Evolutionary conservation across 2,888 invertebrate species (phyloP), one percentile per base, ranked within the genome.

Genomic region (Creontiades dilutus): DNA sequence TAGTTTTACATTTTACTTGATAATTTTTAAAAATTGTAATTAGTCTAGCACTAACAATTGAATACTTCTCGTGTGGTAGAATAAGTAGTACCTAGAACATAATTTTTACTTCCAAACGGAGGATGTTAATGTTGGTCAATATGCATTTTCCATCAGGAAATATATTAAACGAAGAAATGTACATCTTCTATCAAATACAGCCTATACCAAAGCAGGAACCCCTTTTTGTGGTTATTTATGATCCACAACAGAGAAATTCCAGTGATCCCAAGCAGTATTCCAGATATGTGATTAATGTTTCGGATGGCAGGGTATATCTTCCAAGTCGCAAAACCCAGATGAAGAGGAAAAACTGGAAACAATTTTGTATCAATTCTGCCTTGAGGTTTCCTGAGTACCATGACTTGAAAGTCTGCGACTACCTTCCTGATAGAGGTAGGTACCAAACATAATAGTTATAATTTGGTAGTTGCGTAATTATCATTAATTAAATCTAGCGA

Each of bases 131-230:
- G n/a, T 37, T 37, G 37, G 2, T 37, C 7, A 7, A n/a, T n/a
- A 16, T 57, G 14, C n/a, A 19, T 27, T 23, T 23, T 12, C 13
- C 61, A n/a, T 0, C 68, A 68, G 68, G 23, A 1, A 68, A 68
- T 23, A 1, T 68, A 5, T 5, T 68, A 23, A 27, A 23, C 0
- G 68, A 68, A 11, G 68, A 78, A 37, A 5, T 78, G 46, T 78
- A 47, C 46, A 14, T 78, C 47, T 78, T 5, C 78, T 78, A 78
- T 78, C 78, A 78, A 47, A 46, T 78, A 9, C 78, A 78, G 78
- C 37, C 78, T 5, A 14, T 19, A 37, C 78, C 78, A 9, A 19
- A 78, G 12, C 23, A 27, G 12, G 23, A 27, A 12, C 23, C 68
- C 0, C 11, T 27, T 5, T 19, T 68, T 13, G 68, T 27, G 19